Evolutionary conservation across 2,797 vertebrate species (phyloP).

Genomic region (Ceryle rudis): DNA sequence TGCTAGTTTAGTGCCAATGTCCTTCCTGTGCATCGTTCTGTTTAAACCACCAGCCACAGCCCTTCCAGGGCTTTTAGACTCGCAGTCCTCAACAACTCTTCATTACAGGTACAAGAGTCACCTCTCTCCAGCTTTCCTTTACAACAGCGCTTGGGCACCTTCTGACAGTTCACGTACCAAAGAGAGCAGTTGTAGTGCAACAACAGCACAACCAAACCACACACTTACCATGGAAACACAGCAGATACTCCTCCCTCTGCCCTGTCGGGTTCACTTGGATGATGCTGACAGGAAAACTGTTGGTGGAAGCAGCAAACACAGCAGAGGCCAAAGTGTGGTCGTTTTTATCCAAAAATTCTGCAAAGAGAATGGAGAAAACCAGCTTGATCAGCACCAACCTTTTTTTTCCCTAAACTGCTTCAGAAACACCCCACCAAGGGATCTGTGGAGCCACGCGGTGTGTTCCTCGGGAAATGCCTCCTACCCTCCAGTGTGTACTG

Average conservation of each 20-base stretch:
- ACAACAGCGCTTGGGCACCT: neutral
- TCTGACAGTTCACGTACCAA: neutral
- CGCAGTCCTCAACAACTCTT: neutral
- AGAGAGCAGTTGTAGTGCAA: neutral
- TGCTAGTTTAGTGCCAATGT: neutral
- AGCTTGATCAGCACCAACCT: neutral
- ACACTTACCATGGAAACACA: conserved; percentile 94
- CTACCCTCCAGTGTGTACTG: conserved; percentile 96
- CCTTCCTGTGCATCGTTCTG: neutral
- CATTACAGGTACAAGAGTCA: neutral
- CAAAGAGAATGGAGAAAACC: neutral
- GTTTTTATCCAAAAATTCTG: conserved; percentile 98
- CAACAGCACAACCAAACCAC: neutral
- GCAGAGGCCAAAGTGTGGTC: conserved; percentile 94
- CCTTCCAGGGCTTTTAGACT: neutral
- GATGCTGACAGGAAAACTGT: conserved; percentile 98
- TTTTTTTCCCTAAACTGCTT: neutral
- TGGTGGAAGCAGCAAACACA: conserved; percentile 93
- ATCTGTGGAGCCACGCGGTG: neutral
- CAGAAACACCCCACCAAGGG: neutral
- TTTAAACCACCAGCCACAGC: neutral
- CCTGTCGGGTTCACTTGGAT: conserved; percentile 93
- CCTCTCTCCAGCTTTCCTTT: neutral
- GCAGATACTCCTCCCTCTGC: conserved; percentile 95
- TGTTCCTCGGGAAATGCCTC: neutral